These are phyloP conservation scores for Chalcosyrphus nemorum DNA, from an alignment of 2,888 invertebrate genomes.

Conservation along the genomic window DNA sequence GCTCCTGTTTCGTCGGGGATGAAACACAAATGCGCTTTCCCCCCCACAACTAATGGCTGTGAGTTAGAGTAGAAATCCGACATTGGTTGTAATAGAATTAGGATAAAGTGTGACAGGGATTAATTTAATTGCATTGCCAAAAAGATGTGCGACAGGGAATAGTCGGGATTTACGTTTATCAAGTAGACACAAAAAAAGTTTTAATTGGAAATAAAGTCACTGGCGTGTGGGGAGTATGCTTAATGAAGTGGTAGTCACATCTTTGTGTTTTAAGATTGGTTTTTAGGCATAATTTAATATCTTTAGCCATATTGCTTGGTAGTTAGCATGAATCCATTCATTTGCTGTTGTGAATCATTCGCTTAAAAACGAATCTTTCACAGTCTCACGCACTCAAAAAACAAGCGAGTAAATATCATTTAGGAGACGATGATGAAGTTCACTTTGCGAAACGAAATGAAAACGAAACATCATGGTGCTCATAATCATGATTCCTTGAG, in stretches of 20 bases:
- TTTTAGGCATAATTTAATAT: no score
- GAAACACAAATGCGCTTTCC: slow-evolving; percentile 30
- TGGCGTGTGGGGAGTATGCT: background rate
- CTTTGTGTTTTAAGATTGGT: no score
- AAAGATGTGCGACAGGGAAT: slow-evolving; percentile 1
- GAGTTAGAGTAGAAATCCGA: slow-evolving; percentile 23
- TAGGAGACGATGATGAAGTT: no score
- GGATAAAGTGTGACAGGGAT: slow-evolving; percentile 57
- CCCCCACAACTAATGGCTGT: background rate
- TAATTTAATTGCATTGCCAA: slow-evolving; percentile 56
- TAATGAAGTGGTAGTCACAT: background rate
- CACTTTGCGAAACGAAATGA: no score
- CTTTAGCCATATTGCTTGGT: no score
- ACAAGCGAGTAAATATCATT: no score
- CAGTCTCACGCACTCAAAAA: no score
- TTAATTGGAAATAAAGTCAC: slow-evolving; percentile 16
- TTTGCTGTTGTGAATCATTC: no score
- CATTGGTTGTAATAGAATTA: slow-evolving; percentile 49
- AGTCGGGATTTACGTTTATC: background rate
- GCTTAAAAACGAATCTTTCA: no score
- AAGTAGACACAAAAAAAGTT: slow-evolving; percentile 11
- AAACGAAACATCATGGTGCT: no score
- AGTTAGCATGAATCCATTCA: no score
- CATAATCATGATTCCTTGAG: no score
- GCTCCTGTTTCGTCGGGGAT: slow-evolving; percentile 12